Base-by-base conservation (phyloP, 2,888 invertebrate genomes). In the Pemphredon lugubris region DNA sequence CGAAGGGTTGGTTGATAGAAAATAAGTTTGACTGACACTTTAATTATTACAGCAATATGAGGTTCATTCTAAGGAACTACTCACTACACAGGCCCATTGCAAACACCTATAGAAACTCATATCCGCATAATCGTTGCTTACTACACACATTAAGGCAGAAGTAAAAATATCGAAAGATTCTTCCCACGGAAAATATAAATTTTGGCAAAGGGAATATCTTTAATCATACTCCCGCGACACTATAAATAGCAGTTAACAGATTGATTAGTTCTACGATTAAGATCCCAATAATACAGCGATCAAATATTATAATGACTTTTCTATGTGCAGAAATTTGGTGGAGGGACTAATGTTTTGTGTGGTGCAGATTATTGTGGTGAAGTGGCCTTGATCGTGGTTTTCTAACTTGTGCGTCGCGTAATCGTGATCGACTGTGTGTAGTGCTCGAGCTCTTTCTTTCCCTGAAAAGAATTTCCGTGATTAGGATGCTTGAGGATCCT, bases 341-440 rank as follows among this genome's bases (percentile, higher is more conserved):
- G 63, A 40, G 23, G n/a, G 42, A 71, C 79, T 87, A 86, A 74
- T 85, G 83, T 84, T 84, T 85, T 82, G 85, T 86, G 84, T 83
- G 83, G 85, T 87, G 86, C 85, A 69, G 81, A 78, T 87, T 85
- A 79, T 83, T 78, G 79, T 84, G 84, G 76, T 86, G 78, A 81
- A 84, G 86, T 82, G 80, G 79, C 82, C 86, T 86, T 77, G 87
- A 83, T 81, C 86, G 86, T 79, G 82, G 77, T 71, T 83, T 83
- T 82, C 83, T 87, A 84, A 83, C 69, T 66, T 82, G 80, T 82
- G 81, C 74, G 76, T 76, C 66, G 81, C 70, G 79, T 67, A 66
- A 73, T 73, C 71, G 70, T 74, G 79, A 85, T 83, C 77, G 83
- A 81, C 82, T 80, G 80, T 74, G 77, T 82, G 77, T 84, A 79